Conservation (phyloP, 2,113 vertebrate species). For the Megaceryle torquata region DNA sequence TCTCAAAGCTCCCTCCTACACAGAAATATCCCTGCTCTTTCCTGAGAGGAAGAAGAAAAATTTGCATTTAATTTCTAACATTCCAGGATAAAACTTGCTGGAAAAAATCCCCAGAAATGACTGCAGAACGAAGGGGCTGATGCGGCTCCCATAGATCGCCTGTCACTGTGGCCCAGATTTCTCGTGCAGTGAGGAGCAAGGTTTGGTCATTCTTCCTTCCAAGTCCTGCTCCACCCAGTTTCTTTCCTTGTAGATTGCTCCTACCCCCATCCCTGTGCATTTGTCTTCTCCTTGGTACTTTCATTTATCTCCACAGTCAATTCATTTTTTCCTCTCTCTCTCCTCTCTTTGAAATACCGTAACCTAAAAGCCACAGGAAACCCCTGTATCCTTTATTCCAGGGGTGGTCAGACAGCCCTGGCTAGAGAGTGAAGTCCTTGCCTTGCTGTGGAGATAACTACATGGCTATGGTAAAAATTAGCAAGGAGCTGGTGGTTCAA, state of each 20-base stretch:
- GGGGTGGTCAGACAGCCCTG: background rate
- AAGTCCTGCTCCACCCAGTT: background rate
- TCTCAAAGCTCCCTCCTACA: constrained; percentile 6
- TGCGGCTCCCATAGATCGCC: background rate
- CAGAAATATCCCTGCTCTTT: background rate
- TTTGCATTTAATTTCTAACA: background rate
- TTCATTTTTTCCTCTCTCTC: background rate
- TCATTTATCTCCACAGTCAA: background rate
- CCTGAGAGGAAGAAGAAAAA: background rate
- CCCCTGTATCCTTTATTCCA: background rate
- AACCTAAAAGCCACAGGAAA: background rate
- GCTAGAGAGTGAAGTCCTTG: background rate
- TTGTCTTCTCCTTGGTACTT: background rate
- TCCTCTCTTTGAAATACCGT: background rate
- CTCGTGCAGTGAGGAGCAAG: background rate
- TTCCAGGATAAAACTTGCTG: background rate
- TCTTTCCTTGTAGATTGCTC: background rate
- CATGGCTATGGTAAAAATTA: background rate
- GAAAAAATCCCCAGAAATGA: background rate
- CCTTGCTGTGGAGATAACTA: background rate
- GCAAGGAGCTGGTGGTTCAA: background rate
- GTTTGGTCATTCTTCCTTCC: background rate
- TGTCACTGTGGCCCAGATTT: background rate
- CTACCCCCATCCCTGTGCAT: background rate
- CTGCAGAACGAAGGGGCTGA: background rate